Evolutionary conservation across 1,140 invertebrate genomes (phyloP), one percentile per base, ranked within the genome.

Genomic region (Drosophila grimshawi): DNA sequence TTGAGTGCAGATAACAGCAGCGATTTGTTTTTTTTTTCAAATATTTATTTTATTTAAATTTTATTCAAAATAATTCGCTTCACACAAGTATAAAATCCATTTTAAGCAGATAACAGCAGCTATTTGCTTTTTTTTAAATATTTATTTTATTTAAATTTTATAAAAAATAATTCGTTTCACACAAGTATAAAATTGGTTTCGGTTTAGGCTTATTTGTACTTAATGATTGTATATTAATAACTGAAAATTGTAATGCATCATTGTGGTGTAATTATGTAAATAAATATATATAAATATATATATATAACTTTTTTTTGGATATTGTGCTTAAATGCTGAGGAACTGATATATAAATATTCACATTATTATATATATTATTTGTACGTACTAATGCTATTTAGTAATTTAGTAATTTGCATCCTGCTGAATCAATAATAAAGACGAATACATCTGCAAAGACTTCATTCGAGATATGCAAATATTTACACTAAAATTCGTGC

Each of bases 1-100:
- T 43, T 65, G 10, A 39, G 10, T n/a, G 5, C 3, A 45, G 62
- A 65, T 55, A 63, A 52, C 7, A 5, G 27, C 5, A 19, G 1
- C 19, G 35, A 19, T 37, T 6, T 10, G 19, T 2, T 33, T 49
- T 30, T 30, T 60, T 35, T 46, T 57, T 19, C 19, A 30, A 51
- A 37, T 60, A 59, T 32, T 32, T 68, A 33, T 29, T 80, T 80
- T 64, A 62, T 80, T 73, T 74, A 66, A 55, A 52, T 62, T 83
- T 83, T 83, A 66, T 77, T 73, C 56, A 85, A 77, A 69, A 83
- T 56, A 68, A 78, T 86, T 80, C 69, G 74, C 78, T 75, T 81
- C 70, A 85, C 63, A 69, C 71, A 66, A 51, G 45, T 72, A 57
- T 41, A 72, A 65, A 72, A 65, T 59, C 52, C 32, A 19, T 29